Conservation (phyloP, 2,113 vertebrate genomes). For the Anarhynchus alexandrinus region DNA sequence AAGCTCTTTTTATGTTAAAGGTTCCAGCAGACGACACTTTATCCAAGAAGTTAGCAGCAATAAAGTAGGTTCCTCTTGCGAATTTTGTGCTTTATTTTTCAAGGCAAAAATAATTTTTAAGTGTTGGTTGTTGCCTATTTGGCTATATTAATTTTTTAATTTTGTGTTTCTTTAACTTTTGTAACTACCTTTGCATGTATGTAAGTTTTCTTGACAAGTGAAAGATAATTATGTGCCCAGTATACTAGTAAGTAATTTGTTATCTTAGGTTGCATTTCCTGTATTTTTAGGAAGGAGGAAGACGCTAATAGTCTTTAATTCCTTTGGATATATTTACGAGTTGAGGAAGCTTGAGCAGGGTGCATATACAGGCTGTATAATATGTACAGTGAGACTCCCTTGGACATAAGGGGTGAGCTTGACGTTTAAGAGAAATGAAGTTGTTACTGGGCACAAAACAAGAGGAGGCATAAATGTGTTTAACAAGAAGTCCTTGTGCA, state of each 20-base stretch:
- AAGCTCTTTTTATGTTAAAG: constrained; percentile 66
- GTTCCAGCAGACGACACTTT: constrained; percentile 84
- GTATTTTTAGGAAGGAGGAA: not conserved
- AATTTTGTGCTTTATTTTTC: not conserved
- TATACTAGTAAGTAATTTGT: not conserved
- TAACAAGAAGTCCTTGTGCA: not conserved
- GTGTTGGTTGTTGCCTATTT: not conserved
- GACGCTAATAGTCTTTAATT: not conserved
- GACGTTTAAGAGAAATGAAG: not conserved
- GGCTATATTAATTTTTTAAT: not conserved
- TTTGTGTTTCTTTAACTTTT: not conserved
- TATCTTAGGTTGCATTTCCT: not conserved
- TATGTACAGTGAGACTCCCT: not conserved
- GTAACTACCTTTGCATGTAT: not conserved
- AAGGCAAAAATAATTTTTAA: not conserved
- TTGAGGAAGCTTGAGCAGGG: not conserved
- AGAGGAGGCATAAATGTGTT: not conserved
- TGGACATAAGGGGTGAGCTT: not conserved
- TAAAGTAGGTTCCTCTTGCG: constrained; percentile 79
- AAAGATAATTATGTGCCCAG: not conserved
- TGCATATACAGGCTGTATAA: not conserved
- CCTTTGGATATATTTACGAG: not conserved
- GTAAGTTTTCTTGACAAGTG: not conserved
- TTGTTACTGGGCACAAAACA: not conserved
- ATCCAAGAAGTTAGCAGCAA: constrained; percentile 86